Percentiles rank a stretch among this genome's conserved stretches.
Conservation (phyloP, 1,140 invertebrate genomes). For the Ladona fulva region DNA sequence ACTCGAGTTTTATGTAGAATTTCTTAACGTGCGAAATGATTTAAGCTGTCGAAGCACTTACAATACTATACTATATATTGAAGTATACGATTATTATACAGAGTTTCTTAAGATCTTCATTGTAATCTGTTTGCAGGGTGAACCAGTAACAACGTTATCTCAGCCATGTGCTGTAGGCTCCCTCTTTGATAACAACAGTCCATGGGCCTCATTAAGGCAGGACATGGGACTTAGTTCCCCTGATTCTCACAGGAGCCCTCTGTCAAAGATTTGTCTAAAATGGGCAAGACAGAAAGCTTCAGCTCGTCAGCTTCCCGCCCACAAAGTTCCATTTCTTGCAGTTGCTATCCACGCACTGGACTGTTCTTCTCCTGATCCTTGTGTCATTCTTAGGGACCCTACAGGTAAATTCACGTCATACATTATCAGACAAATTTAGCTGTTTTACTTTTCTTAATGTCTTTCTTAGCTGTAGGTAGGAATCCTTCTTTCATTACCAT, state of each 20-base stretch:
- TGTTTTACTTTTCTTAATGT: too few relatives aligned
- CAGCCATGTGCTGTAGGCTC: not conserved
- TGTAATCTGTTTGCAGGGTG: not conserved
- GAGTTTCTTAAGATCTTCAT: too few relatives aligned
- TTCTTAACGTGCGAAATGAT: too few relatives aligned
- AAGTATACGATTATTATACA: too few relatives aligned
- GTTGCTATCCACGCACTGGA: conserved; percentile 24
- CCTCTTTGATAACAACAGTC: not conserved
- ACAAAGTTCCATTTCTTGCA: conserved; percentile 26
- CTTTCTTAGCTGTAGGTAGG: too few relatives aligned
- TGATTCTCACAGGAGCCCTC: not conserved
- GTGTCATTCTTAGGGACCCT: conserved; percentile 22
- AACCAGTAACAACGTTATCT: not conserved
- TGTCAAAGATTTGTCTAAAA: not conserved
- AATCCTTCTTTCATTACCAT: too few relatives aligned
- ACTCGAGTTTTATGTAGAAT: too few relatives aligned
- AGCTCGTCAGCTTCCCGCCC: conserved; percentile 18
- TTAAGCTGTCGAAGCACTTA: too few relatives aligned
- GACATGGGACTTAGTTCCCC: not conserved
- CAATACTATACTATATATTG: too few relatives aligned
- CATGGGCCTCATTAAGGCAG: not conserved
- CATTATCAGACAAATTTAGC: too few relatives aligned
- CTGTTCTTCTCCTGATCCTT: conserved; percentile 23
- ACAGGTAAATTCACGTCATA: conserved; percentile 18
- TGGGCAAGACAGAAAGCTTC: conserved; percentile 22